phyloP scores from a whole-genome alignment of 2,113 vertebrate species.

The Gobio gobio region DNA sequence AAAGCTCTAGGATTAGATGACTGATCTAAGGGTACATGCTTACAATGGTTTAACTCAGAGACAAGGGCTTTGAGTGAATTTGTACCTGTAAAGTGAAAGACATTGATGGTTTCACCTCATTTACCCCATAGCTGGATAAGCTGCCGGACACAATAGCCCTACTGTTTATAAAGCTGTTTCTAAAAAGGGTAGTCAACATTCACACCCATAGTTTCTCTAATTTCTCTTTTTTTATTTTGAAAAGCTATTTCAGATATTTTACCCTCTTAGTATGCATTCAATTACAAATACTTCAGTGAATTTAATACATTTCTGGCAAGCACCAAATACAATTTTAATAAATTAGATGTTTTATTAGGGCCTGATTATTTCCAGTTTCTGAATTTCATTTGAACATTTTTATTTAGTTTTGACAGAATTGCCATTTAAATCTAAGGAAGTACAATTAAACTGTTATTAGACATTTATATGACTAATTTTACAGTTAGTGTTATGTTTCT shows the following conservation, averaged over 20 bases:
- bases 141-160: neutral
- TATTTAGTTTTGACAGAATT: too few species aligned
- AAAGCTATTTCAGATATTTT: neutral
- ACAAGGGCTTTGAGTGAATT: neutral
- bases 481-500: too few species aligned
- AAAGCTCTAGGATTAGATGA: slow-evolving; percentile 66
- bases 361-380: too few species aligned
- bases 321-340: too few species aligned
- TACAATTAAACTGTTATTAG: too few species aligned
- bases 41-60: slow-evolving; percentile 1
- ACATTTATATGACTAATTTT: too few species aligned
- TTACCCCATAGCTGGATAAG: neutral
- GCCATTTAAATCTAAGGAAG: too few species aligned
- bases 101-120: neutral
- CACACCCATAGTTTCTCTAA: neutral
- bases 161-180: neutral
- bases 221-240: neutral
- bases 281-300: too few species aligned
- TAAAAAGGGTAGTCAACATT: neutral
- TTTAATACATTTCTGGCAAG: too few species aligned
- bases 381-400: too few species aligned
- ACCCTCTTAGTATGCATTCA: neutral
- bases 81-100: neutral
- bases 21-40: slow-evolving; percentile 31
- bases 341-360: too few species aligned